phyloP scores from a whole-genome alignment of 1,140 invertebrate genomes.

The Drosophila mojavensis region DNA sequence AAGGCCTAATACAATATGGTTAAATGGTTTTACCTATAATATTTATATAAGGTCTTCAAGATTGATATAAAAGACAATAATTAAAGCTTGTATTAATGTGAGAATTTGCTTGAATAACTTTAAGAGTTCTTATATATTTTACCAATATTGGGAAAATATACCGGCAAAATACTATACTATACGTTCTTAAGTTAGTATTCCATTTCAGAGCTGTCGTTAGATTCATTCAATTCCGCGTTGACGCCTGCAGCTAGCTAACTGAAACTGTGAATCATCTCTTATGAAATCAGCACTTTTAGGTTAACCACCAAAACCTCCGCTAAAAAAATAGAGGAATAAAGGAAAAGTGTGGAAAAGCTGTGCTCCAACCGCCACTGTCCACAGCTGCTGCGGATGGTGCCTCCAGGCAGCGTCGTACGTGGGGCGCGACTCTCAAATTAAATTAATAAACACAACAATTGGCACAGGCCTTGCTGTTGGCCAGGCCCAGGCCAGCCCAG shows the following conservation, averaged over 20 bases:
- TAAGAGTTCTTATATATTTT: too few species aligned
- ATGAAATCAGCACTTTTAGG: conserved; percentile 36
- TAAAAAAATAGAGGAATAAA: conserved; percentile 9
- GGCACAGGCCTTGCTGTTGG: conserved; percentile 39
- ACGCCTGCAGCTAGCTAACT: conserved; percentile 6
- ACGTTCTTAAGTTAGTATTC: too few species aligned
- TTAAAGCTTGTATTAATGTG: too few species aligned
- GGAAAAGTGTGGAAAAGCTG: conserved; percentile 32
- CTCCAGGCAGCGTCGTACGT: conserved; percentile 58
- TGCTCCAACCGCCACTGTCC: conserved; percentile 47
- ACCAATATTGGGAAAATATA: too few species aligned
- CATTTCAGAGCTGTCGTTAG: too few species aligned
- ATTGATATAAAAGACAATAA: too few species aligned
- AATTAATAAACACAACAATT: conserved; percentile 83
- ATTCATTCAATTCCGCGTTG: too few species aligned
- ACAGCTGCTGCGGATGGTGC: conserved; percentile 61
- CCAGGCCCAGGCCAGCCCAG: conserved; percentile 9
- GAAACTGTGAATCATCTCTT: conserved; percentile 12
- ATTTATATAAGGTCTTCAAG: too few species aligned
- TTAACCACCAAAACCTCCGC: conserved; percentile 40
- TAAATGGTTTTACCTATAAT: too few species aligned
- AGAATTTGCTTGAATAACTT: too few species aligned
- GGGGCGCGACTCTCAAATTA: conserved; percentile 75
- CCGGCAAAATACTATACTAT: too few species aligned
- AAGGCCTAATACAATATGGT: too few species aligned